Evolutionary conservation across 1,140 invertebrate genomes (phyloP).

Genomic region (Hetaerina americana): DNA sequence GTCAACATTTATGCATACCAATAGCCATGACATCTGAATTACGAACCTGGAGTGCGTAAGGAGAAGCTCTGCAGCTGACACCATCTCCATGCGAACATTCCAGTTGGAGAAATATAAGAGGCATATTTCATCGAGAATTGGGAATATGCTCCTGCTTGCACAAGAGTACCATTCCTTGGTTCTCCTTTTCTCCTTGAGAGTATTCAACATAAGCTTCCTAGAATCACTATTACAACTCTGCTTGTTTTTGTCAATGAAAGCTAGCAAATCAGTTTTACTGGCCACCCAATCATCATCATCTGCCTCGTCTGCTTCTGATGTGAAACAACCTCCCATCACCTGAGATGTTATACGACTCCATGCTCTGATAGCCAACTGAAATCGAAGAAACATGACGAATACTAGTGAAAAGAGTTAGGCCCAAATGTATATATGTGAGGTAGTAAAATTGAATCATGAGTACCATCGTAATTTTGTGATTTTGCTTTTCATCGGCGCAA

Average conservation of each 20-base stretch:
- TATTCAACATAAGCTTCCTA: too few species aligned
- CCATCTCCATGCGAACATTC: conserved; percentile 40
- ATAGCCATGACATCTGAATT: conserved; percentile 12
- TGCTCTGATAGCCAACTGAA: conserved; percentile 33
- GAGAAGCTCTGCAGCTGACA: conserved; percentile 32
- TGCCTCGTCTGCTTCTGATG: conserved; percentile 1
- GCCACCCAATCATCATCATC: conserved; percentile 18
- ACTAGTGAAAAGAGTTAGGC: conserved; percentile 25
- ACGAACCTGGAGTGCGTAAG: conserved; percentile 37
- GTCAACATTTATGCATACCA: too few species aligned
- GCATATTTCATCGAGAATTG: conserved; percentile 33
- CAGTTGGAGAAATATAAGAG: conserved; percentile 33
- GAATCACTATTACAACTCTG: too few species aligned
- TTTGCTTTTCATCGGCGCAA: conserved; percentile 38
- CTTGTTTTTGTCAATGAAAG: conserved; percentile 14
- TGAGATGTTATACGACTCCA: conserved; percentile 33
- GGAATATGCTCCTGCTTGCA: conserved; percentile 37
- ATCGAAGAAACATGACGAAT: conserved; percentile 24
- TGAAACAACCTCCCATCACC: conserved; percentile 31
- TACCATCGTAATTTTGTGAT: conserved; percentile 45
- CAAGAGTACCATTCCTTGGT: conserved; percentile 39
- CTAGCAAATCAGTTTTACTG: conserved; percentile 9
- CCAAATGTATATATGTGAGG: conserved; percentile 17
- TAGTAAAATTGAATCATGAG: conserved; percentile 15
- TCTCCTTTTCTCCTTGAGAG: conserved; percentile 29